These are phyloP conservation scores for Litoditis marina DNA, from an alignment of 2,888 invertebrate species.

Conservation along the genomic window DNA sequence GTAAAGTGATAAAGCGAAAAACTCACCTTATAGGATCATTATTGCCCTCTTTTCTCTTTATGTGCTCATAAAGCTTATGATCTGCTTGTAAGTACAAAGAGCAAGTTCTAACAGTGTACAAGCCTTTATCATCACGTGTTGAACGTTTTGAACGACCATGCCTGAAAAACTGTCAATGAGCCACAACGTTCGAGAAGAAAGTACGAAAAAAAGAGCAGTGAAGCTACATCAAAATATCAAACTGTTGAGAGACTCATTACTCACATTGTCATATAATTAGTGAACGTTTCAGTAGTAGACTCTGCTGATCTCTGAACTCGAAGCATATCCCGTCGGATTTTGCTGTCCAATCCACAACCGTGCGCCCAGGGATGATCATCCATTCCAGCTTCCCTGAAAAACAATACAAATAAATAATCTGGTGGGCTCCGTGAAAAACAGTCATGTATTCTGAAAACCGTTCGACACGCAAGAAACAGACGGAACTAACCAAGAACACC, in stretches of 20 bases:
- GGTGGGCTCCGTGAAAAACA: too few relatives aligned
- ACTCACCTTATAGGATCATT: conserved; percentile 59
- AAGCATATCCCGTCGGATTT: conserved; percentile 83
- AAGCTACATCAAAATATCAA: neutral
- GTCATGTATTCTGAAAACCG: too few relatives aligned
- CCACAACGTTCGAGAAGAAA: too few relatives aligned
- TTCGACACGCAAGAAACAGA: too few relatives aligned
- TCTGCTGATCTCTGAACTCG: conserved; percentile 72
- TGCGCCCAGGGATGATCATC: too few relatives aligned
- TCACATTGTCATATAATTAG: conserved; percentile 41
- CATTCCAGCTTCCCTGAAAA: conserved; percentile 29
- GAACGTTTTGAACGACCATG: conserved; percentile 34
- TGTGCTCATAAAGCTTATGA: conserved; percentile 92
- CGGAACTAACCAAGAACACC: too few relatives aligned
- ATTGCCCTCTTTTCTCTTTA: conserved; percentile 70
- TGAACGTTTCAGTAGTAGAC: conserved; percentile 21
- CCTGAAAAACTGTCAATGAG: conserved; percentile 14
- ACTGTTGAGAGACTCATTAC: neutral
- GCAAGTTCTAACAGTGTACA: conserved; percentile 57
- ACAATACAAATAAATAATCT: neutral
- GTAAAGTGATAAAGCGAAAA: neutral
- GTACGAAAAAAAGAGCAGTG: neutral
- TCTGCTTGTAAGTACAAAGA: conserved; percentile 81
- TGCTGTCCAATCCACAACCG: conserved; percentile 50
- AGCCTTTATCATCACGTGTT: conserved; percentile 29